These are phyloP conservation scores for Narcine bancroftii DNA, from an alignment of 2,113 vertebrate species.

Conservation along the genomic window DNA sequence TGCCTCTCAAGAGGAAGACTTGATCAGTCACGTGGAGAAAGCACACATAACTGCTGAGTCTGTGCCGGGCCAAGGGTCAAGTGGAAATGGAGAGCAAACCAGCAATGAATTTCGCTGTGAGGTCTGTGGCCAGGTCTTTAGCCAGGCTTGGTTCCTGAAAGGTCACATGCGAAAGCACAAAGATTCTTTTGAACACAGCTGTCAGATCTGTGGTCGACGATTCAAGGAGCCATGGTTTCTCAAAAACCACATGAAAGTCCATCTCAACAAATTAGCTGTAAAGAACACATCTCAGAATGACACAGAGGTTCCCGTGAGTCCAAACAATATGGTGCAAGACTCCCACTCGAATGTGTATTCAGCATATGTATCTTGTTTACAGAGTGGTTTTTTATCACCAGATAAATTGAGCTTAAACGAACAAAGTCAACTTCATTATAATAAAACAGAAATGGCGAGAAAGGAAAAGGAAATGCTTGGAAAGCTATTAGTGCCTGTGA, in stretches of 20 bases:
- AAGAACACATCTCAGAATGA: constrained; percentile 81
- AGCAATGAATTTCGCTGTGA: constrained; percentile 91
- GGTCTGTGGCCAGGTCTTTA: constrained; percentile 92
- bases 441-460: constrained; percentile 79
- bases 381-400: constrained; percentile 81
- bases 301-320: constrained; percentile 64
- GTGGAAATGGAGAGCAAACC: constrained; percentile 64
- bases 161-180: constrained; percentile 99
- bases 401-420: constrained; percentile 82
- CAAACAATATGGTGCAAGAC: constrained; percentile 83
- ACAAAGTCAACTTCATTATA: constrained; percentile 72
- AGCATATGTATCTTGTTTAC: constrained; percentile 89
- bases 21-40: constrained; percentile 95
- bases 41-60: constrained; percentile 95
- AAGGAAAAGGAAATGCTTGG: constrained; percentile 94
- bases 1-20: constrained; percentile 88
- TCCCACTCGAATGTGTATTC: constrained; percentile 91
- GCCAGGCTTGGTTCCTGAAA: constrained; percentile 98
- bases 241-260: constrained; percentile 99
- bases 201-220: constrained; percentile 92
- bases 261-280: constrained; percentile 92
- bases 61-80: constrained; percentile 73
- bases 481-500: constrained; percentile 82
- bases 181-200: constrained; percentile 97
- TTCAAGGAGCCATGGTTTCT: constrained; percentile 99